phyloP scores from a whole-genome alignment of 2,888 invertebrate genomes.

The Elegia similella region DNA sequence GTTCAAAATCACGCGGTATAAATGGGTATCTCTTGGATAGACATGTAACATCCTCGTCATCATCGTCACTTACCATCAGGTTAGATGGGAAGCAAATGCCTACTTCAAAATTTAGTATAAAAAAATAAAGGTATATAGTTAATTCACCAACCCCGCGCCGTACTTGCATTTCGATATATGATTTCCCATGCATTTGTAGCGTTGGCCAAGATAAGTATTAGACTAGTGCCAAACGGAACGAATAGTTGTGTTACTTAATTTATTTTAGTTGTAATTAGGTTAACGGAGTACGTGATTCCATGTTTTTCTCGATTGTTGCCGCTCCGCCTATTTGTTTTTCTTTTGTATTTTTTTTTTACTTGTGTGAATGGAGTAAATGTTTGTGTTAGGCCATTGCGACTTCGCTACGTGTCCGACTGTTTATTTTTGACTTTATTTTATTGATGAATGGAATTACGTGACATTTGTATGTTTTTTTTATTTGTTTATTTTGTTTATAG shows the following conservation, averaged over 20 bases:
- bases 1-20: too few species aligned
- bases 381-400: neutral
- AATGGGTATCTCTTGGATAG: too few species aligned
- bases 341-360: constrained; percentile 21
- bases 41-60: too few species aligned
- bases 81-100: too few species aligned
- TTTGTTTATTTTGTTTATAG: neutral
- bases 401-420: constrained; percentile 13
- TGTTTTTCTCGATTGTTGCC: constrained; percentile 44
- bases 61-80: too few species aligned
- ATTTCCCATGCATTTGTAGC: constrained; percentile 46
- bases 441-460: constrained; percentile 4
- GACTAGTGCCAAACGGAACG: constrained; percentile 71
- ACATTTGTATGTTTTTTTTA: neutral
- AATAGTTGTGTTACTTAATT: constrained; percentile 68
- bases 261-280: constrained; percentile 52
- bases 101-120: too few species aligned
- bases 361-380: constrained; percentile 26
- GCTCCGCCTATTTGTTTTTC: constrained; percentile 61
- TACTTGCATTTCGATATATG: constrained; percentile 26
- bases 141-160: neutral
- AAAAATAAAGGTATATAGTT: too few species aligned
- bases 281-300: constrained; percentile 49
- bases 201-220: constrained; percentile 54
- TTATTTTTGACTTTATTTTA: constrained; percentile 20